Base-by-base conservation (phyloP, 2,797 vertebrate genomes). In the Acrossocheilus wenchowensis region DNA sequence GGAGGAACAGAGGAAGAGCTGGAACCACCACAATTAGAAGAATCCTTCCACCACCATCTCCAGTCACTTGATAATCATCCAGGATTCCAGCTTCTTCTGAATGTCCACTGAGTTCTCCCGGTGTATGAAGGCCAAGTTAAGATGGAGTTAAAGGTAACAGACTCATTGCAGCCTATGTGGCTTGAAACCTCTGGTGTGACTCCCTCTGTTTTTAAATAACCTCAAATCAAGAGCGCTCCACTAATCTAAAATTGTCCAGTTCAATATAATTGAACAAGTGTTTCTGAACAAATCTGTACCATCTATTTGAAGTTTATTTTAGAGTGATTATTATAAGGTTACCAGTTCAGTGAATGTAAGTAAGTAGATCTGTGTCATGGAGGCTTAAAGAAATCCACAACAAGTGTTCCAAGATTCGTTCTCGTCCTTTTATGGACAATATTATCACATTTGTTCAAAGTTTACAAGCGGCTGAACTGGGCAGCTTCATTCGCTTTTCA, bases 71-170 rank as follows among this genome's bases (percentile, higher is more conserved):
- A 77, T n/a, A 72, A 52, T 62, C 86, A 54, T 43, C 48, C 48
- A 60, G 50, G 81, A 30, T 64, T 57, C 30, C 83, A 87, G 68
- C 85, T 84, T 66, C 54, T 11, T 60, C n/a, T 26, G 30, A 88
- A 57, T 75, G 54, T 78, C 78, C 68, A 75, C 43, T 66, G 72
- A 82, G 81, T 82, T 75, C 73, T 87, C 80, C 81, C 17, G 48
- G 45, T 80, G 8, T 86, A 83, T 88, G 77, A 57, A 73, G 72
- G 54, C 19, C 7, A 50, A 62, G 36, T 39, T 43, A 52, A 30
- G 66, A 79, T 36, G 60, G 48, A 71, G 80, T 50, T 26, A 86
- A 88, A 86, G 79, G 85, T 88, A 87, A 86, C 83, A 60, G 74
- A 86, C 83, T 84, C 34, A 78, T 83, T 48, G 30, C 52, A 48